phyloP scores from a whole-genome alignment of 2,113 vertebrate species.

The Manacus vitellinus region DNA sequence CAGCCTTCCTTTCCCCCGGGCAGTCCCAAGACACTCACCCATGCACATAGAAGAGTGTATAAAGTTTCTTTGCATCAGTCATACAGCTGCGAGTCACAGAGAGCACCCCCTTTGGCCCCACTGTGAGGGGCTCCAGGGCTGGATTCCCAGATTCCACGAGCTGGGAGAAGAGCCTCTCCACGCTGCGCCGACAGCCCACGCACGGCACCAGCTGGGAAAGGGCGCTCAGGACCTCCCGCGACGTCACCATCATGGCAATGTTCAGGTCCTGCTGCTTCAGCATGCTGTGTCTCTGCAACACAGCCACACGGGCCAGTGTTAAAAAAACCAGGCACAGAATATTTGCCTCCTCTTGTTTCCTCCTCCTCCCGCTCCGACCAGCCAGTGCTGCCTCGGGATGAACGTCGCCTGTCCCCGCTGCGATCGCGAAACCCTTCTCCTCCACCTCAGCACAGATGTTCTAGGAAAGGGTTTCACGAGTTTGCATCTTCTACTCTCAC shows the following conservation, averaged over 20 bases:
- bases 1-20: not conserved
- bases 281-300: conserved; percentile 86
- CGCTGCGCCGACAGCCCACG: conserved; percentile 94
- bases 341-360: not conserved
- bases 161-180: conserved; percentile 95
- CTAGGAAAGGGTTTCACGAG: not conserved
- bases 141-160: conserved; percentile 93
- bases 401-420: not conserved
- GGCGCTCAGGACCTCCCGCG: conserved; percentile 87
- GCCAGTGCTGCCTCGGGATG: not conserved
- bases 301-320: not conserved
- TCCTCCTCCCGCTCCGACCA: not conserved
- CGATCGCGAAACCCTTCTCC: not conserved
- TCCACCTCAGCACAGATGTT: not conserved
- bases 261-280: conserved; percentile 90
- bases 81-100: conserved; percentile 90
- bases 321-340: not conserved
- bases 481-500: not conserved
- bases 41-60: conserved; percentile 92
- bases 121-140: conserved; percentile 90
- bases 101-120: conserved; percentile 89
- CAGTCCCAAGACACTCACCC: conserved; percentile 77
- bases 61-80: conserved; percentile 91
- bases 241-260: conserved; percentile 92
- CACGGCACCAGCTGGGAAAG: conserved; percentile 94